Evolutionary conservation across 2,113 vertebrate genomes (phyloP), one percentile per base, ranked within the genome.

Genomic region (Oceanites oceanicus): DNA sequence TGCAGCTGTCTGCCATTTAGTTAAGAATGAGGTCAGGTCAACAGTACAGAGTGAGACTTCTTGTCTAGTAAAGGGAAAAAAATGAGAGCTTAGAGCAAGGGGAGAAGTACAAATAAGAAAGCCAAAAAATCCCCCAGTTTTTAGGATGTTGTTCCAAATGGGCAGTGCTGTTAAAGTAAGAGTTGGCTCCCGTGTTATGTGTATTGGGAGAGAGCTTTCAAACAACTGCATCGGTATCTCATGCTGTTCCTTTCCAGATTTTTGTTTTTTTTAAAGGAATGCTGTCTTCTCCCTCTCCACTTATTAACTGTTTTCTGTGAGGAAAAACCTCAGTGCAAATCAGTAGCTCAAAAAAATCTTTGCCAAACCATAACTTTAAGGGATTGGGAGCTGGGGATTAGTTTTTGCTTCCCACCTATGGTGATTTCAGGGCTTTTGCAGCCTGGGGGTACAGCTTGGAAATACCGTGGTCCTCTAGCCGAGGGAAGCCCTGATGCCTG

Each of bases 391-490:
- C 11, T 55, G 19, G 6, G 29, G 14, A 38, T 90, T 83, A 47
- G 9, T 15, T 90, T 92, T 67, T 79, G 14, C 34, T 84, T 94
- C 49, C 47, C 13, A 49, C 15, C 11, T 74, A 2, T 21, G 34
- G 26, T 56, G 47, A 19, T 75, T 70, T 49, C 30, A 66, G 79
- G 19, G 30, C 11, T 83, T 86, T 68, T 88, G 36, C 7, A 12
- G 65, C 4, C 18, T 73, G 18, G 1, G 6, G 32, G 11, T 70
- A 11, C 66, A 73, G 55, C 30, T 27, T 40, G 30, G 23, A 27
- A 34, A 19, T 86, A 38, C 0, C 0, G 0, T 21, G 19, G 34
- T 15, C 16, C 11, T 65, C 36, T 13, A 66, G 56, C 29, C 1
- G 1, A 44, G 40, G 22, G 9, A 59, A 58, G 21, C 7, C 22